These are phyloP conservation scores for Blomia tropicalis DNA, from an alignment of 2,888 invertebrate genomes.

Conservation along the genomic window DNA sequence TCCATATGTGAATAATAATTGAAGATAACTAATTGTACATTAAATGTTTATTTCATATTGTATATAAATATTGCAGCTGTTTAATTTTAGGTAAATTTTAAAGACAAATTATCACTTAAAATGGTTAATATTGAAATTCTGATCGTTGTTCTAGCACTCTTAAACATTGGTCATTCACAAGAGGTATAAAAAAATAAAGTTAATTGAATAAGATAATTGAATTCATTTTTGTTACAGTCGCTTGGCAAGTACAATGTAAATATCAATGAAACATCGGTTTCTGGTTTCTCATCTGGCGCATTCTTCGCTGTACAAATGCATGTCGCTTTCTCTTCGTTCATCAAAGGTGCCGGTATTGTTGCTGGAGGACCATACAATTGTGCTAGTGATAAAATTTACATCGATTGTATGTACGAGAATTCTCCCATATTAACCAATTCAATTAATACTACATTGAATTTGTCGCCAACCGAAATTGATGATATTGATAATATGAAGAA, in stretches of 20 bases:
- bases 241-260: constrained; percentile 17
- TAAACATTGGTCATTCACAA: too few species aligned
- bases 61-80: too few species aligned
- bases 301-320: constrained; percentile 19
- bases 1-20: too few species aligned
- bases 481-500: constrained; percentile 1
- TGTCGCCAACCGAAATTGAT: constrained; percentile 3
- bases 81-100: too few species aligned
- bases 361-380: constrained; percentile 20
- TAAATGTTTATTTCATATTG: too few species aligned
- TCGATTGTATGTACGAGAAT: constrained; percentile 11
- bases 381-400: background rate
- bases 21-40: too few species aligned
- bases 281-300: constrained; percentile 18
- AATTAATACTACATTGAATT: background rate
- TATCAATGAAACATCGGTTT: constrained; percentile 19
- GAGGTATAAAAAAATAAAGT: background rate
- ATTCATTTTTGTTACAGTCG: constrained; percentile 8
- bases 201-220: background rate
- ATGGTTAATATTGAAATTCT: too few species aligned
- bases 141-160: too few species aligned
- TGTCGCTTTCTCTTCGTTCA: constrained; percentile 10
- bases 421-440: background rate
- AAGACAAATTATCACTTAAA: too few species aligned
- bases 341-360: constrained; percentile 20